Conservation (phyloP, 2,797 vertebrate species). For the Mastacembelus armatus region DNA sequence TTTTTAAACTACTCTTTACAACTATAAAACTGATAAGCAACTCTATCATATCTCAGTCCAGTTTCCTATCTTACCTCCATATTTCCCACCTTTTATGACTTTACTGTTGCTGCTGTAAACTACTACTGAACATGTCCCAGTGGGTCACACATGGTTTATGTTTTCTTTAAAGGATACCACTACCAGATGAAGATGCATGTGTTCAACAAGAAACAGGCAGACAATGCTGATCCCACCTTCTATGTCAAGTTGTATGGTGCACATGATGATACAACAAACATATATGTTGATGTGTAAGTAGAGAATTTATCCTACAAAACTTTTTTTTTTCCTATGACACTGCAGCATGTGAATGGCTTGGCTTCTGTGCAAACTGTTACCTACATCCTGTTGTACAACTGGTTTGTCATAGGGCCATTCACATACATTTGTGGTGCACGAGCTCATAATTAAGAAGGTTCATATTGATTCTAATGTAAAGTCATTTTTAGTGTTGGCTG, state of each 20-base stretch:
- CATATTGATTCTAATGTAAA: no score
- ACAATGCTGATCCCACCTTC: conserved; percentile 87
- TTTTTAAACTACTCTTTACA: conserved; percentile 14
- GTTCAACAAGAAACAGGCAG: conserved; percentile 86
- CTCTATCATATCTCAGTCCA: neutral
- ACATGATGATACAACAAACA: conserved; percentile 81
- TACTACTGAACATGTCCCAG: neutral
- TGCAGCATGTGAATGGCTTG: neutral
- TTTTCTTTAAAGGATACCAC: conserved; percentile 86
- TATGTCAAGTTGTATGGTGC: conserved; percentile 88
- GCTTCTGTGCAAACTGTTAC: no score
- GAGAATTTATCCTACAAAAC: neutral
- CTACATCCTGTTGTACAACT: no score
- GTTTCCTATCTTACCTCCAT: neutral
- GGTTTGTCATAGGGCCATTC: no score
- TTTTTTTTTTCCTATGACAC: neutral
- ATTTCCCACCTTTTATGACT: conserved; percentile 1
- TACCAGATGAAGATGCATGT: conserved; percentile 99
- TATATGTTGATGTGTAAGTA: conserved; percentile 91
- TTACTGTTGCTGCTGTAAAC: neutral
- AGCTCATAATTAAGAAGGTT: no score
- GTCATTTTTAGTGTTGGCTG: no score
- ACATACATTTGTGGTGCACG: no score
- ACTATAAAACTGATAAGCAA: conserved; percentile 20
- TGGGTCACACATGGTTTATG: neutral